A percentile compares a stretch with the other conserved stretches of the same genome.
Evolutionary conservation across 1,140 invertebrate genomes (phyloP).

Genomic region (Drosophila persimilis): DNA sequence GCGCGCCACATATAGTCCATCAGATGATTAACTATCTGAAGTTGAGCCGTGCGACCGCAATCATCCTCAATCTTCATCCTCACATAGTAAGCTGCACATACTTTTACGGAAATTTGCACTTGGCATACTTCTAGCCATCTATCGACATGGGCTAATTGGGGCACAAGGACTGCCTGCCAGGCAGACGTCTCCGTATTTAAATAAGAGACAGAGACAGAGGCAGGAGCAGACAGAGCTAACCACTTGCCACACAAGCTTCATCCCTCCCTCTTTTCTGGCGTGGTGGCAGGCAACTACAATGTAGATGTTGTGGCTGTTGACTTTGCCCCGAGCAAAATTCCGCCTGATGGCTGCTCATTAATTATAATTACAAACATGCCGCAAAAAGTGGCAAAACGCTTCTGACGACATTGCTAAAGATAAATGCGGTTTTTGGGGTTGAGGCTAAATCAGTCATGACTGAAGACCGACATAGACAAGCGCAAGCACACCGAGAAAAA

Average conservation of each 20-base stretch:
- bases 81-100: slow-evolving; percentile 2
- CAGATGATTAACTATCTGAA: slow-evolving; percentile 29
- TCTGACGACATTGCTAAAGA: slow-evolving; percentile 9
- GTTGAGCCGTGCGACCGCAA: background rate
- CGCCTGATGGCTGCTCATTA: slow-evolving; percentile 62
- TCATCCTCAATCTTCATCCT: slow-evolving; percentile 1
- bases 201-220: slow-evolving; percentile 5
- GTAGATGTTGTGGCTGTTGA: slow-evolving; percentile 25
- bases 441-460: slow-evolving; percentile 11
- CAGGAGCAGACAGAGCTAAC: no score
- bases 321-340: slow-evolving; percentile 28
- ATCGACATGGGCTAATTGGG: slow-evolving; percentile 55
- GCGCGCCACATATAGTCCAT: slow-evolving; percentile 24
- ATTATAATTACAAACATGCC: slow-evolving; percentile 71
- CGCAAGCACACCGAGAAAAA: slow-evolving; percentile 3
- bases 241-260: background rate
- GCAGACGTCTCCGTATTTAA: slow-evolving; percentile 29
- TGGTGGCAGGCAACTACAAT: slow-evolving; percentile 16
- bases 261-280: background rate
- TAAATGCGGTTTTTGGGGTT: slow-evolving; percentile 7
- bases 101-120: background rate
- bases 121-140: slow-evolving; percentile 13
- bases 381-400: slow-evolving; percentile 40
- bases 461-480: slow-evolving; percentile 15
- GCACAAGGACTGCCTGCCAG: slow-evolving; percentile 34